These are phyloP conservation scores for Eudyptes chrysolophus DNA, from an alignment of 2,113 vertebrate species.

Conservation along the genomic window DNA sequence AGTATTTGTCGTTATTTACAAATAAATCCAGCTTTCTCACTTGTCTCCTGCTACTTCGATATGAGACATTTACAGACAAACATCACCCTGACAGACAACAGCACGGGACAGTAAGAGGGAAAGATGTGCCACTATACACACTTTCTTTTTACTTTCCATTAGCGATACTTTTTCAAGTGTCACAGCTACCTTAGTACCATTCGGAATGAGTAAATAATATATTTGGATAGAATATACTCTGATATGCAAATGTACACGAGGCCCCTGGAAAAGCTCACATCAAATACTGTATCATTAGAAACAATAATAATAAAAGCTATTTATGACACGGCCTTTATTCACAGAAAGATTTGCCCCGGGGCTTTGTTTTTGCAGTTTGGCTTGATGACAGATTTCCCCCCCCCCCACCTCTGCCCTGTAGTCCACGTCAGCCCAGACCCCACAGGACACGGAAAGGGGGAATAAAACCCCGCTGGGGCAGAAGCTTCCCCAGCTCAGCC, in stretches of 20 bases:
- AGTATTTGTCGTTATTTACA: neutral
- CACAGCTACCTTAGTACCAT: neutral
- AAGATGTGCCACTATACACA: neutral
- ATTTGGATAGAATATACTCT: neutral
- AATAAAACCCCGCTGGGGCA: neutral
- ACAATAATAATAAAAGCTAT: conserved; percentile 31
- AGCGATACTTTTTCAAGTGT: neutral
- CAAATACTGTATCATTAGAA: conserved; percentile 39
- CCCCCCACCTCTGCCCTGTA: neutral
- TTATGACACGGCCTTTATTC: conserved; percentile 35
- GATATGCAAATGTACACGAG: neutral
- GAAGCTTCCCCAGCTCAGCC: neutral
- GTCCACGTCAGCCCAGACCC: neutral
- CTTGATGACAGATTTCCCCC: neutral
- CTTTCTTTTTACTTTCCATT: neutral
- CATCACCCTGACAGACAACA: neutral
- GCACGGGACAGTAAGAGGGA: neutral
- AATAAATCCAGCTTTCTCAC: neutral
- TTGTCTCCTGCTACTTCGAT: neutral
- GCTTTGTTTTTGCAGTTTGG: neutral
- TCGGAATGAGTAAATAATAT: neutral
- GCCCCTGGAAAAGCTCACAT: conserved; percentile 50
- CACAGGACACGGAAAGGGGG: neutral
- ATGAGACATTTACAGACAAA: neutral
- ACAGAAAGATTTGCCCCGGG: conserved; percentile 3